Percentiles rank a stretch among this genome's conserved stretches.
phyloP scores from a whole-genome alignment of 2,113 vertebrate genomes.

The Dermatemys mawii region DNA sequence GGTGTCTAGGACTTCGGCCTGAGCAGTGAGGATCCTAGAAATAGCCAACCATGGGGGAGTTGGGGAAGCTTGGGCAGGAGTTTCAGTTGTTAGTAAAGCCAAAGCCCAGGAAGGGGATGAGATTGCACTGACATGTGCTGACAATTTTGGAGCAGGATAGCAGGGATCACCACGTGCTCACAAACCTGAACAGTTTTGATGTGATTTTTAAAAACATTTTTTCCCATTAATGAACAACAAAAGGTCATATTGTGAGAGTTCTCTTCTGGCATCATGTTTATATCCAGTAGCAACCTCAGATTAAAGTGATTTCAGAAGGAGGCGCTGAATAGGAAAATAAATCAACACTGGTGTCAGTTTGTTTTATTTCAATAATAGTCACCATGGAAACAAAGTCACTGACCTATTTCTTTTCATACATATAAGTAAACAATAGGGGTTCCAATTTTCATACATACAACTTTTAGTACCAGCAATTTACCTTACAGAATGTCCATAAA shows the following conservation, averaged over 20 bases:
- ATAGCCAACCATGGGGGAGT: neutral
- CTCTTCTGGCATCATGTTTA: slow-evolving; percentile 24
- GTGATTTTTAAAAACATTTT: neutral
- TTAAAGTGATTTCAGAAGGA: slow-evolving; percentile 45
- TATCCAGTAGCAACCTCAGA: slow-evolving; percentile 28
- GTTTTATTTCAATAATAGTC: slow-evolving; percentile 76
- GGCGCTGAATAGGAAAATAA: slow-evolving; percentile 56
- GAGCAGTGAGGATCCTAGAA: neutral
- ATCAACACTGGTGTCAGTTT: slow-evolving; percentile 69
- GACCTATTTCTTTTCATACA: slow-evolving; percentile 76
- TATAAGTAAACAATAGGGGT: slow-evolving; percentile 67
- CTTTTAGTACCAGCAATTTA: slow-evolving; percentile 29
- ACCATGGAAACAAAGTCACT: slow-evolving; percentile 80
- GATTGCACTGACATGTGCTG: neutral
- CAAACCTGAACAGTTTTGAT: neutral
- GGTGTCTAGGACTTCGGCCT: neutral
- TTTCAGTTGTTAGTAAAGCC: neutral
- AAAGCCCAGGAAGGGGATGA: neutral
- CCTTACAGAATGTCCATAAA: neutral
- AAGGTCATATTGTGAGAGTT: slow-evolving; percentile 6
- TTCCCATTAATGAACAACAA: slow-evolving; percentile 17
- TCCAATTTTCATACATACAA: slow-evolving; percentile 50
- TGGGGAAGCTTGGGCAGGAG: too few species aligned
- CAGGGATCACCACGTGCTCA: neutral
- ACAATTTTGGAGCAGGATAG: neutral